Percentiles rank a stretch among this genome's conserved stretches.
These are phyloP conservation scores for Hemiscyllium ocellatum DNA, from an alignment of 2,113 vertebrate genomes.

Conservation along the genomic window DNA sequence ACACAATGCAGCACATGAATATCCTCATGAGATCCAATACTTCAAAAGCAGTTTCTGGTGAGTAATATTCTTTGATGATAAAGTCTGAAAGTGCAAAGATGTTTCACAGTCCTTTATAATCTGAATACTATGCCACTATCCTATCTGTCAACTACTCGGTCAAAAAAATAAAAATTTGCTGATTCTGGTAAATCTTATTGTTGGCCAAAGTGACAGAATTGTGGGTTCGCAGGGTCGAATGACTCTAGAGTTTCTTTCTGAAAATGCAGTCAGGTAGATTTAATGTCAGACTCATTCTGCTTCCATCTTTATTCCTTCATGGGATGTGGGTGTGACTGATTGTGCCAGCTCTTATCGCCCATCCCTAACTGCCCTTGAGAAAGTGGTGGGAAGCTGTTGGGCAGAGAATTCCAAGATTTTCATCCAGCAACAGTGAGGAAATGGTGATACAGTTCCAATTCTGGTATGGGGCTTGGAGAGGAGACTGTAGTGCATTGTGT, in stretches of 20 bases:
- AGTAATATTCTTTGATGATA: background rate
- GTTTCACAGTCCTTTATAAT: background rate
- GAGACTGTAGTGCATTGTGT: too few species aligned
- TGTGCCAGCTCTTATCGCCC: too few species aligned
- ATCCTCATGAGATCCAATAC: background rate
- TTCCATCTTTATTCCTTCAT: background rate
- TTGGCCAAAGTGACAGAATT: background rate
- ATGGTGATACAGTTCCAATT: too few species aligned
- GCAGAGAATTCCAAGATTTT: too few species aligned
- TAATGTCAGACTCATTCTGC: background rate
- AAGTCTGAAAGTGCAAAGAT: background rate
- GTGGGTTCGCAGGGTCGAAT: background rate
- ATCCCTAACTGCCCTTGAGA: too few species aligned
- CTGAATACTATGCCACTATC: background rate
- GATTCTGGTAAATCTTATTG: background rate
- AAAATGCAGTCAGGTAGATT: background rate
- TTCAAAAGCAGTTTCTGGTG: constrained; percentile 1
- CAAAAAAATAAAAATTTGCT: background rate
- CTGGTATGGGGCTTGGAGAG: too few species aligned
- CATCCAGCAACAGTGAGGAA: too few species aligned
- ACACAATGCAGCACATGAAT: background rate
- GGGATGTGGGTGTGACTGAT: too few species aligned
- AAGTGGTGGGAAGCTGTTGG: too few species aligned
- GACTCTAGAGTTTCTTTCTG: background rate
- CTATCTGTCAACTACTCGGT: background rate